Evolutionary conservation across 2,888 invertebrate genomes (phyloP), one percentile per base, ranked within the genome.

Genomic region (Loripinus fragilis): DNA sequence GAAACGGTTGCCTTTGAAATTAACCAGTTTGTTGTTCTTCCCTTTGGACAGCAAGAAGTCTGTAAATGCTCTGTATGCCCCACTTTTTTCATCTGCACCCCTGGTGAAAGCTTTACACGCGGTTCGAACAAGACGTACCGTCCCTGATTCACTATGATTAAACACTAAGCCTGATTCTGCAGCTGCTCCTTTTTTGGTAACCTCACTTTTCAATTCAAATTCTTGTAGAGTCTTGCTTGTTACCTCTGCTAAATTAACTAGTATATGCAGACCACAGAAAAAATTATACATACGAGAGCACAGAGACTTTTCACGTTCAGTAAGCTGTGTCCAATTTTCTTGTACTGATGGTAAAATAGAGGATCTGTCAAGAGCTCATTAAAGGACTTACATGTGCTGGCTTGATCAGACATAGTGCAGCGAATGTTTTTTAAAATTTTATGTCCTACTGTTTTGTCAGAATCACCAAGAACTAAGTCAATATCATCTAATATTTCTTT

Each of bases 401-500:
- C 42, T 23, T 23, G 23, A 38, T 66, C 66, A 41, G 41, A 38
- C 42, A 41, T 66, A 17, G 66, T 66, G 42, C 23, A 38, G 12
- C 23, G 38, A 3, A 42, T 69, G 30, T 69, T 69, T 20, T 60
- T 42, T 33, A 69, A 74, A 41, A 74, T 23, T 38, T 48, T 69
- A 23, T 70, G 69, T 12, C 65, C 25, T 35, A 41, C 42, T 8
- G 38, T 8, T 38, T 5, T 5, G 38, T 38, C 38, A 60, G 52
- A 30, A 17, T 60, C 60, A 33, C 17, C 2, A 17, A 33, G 3
- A 60, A 17, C 42, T 15, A 65, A 55, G 60, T 66, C 71, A 20
- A 80, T 68, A 28, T 80, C 68, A n/a, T 20, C 10, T 17, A 80
- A 60, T 42, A 80, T 74, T 35, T 74, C 74, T 52, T 74, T 41